Percentiles rank a stretch among this genome's conserved stretches.
Evolutionary conservation across 2,113 vertebrate species (phyloP).

Genomic region (Calcarius ornatus): DNA sequence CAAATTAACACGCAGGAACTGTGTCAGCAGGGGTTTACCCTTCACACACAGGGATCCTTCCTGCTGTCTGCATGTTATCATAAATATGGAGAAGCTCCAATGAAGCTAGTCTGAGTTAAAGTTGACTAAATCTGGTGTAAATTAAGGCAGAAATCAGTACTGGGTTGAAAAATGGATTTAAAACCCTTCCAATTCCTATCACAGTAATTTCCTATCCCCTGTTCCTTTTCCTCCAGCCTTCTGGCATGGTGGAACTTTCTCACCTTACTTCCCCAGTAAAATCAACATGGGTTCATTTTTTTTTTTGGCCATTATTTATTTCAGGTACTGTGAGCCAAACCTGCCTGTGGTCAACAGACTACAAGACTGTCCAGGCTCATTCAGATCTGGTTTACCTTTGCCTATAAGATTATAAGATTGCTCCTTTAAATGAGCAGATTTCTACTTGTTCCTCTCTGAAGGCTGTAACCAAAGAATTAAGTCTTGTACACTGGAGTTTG

Average conservation of each 20-base stretch:
- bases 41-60: neutral
- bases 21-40: neutral
- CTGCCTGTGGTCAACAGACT: neutral
- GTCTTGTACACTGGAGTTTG: neutral
- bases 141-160: neutral
- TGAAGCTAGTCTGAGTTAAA: neutral
- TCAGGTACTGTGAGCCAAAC: neutral
- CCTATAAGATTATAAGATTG: neutral
- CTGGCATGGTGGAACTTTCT: neutral
- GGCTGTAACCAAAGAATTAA: neutral
- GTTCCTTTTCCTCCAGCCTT: neutral
- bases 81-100: neutral
- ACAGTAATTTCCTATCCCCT: neutral
- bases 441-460: neutral
- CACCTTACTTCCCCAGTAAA: neutral
- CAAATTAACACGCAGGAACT: neutral
- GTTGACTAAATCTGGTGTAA: neutral
- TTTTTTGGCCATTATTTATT: neutral
- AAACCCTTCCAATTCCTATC: neutral
- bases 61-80: neutral
- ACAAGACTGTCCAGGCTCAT: neutral
- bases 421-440: neutral
- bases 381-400: neutral
- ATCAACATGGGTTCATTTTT: neutral
- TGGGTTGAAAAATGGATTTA: accelerated